Evolutionary conservation across 2,797 vertebrate species (phyloP), one percentile per base, ranked within the genome.

Genomic region (Zalophus californianus): DNA sequence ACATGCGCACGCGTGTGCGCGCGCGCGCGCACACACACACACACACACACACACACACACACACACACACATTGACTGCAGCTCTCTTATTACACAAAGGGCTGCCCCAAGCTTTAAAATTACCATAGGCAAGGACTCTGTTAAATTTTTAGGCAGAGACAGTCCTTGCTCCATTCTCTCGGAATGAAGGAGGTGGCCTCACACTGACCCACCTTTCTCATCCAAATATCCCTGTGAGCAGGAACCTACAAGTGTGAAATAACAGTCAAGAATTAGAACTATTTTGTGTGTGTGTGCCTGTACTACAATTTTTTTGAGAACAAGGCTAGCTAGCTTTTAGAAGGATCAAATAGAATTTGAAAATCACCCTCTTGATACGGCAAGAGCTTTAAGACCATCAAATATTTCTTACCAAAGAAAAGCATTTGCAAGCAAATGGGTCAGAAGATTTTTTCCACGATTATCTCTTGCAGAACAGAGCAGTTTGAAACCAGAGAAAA

Each of bases 301-400:
- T 44, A n/a, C 66, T 64, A 73, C 80, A 41, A 6, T 92, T 92
- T 97, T 86, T 90, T 94, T 75, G 92, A 85, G 94, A 94, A 90
- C 66, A 94, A 97, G 96, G n/a, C 94, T 90, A 58, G 94, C 77
- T 29, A 27, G 92, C 96, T 97, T 97, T 96, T 68, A 93, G 82
- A 91, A 96, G 82, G 92, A 97, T 98, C 97, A 97, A 95, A 97
- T 48, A 95, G 97, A 97, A 97, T 97, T 94, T 82, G 88, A 96
- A 97, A 96, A 98, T 96, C 88, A 14, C 78, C 94, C 75, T 73
- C 92, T 94, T 96, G 64, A 64, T 54, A 73, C 90, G 88, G 72
- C 90, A 79, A 94, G 88, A 94, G 90, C 95, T 97, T 94, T 62
- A 89, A 89, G 95, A 94, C 96, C 94, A 96, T 96, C 96, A 96